Percentiles rank a stretch among this genome's conserved stretches.
Evolutionary conservation across 2,888 invertebrate species (phyloP).

Genomic region (Caenorhabditis uteleia): DNA sequence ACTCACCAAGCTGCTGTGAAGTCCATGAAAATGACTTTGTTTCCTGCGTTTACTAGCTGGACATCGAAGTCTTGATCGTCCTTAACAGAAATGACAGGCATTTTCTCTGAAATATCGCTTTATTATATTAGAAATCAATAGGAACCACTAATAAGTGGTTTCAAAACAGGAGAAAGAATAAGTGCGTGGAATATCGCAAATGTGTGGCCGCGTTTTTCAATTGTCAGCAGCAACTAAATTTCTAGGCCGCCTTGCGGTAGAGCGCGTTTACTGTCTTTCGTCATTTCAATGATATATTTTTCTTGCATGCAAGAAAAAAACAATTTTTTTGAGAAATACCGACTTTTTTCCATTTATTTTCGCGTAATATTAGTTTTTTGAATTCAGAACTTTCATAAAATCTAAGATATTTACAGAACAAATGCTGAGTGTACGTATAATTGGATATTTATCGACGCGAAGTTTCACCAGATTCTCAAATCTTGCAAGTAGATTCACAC

Average conservation of each 20-base stretch:
- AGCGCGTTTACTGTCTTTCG: neutral
- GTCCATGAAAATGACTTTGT: slow-evolving; percentile 63
- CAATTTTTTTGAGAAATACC: too few relatives aligned
- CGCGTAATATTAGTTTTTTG: too few relatives aligned
- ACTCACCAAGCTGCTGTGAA: slow-evolving; percentile 67
- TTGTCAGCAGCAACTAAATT: too few relatives aligned
- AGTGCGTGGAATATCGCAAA: neutral
- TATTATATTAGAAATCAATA: neutral
- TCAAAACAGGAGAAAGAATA: neutral
- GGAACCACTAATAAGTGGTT: neutral
- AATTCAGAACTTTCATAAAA: too few relatives aligned
- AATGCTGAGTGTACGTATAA: slow-evolving; percentile 17
- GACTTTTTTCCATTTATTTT: too few relatives aligned
- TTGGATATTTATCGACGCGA: slow-evolving; percentile 10
- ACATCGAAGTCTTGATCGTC: slow-evolving; percentile 54
- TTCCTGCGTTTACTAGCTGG: slow-evolving; percentile 50
- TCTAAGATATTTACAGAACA: too few relatives aligned
- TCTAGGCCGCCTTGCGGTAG: neutral
- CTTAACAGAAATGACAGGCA: slow-evolving; percentile 57
- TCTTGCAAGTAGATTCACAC: slow-evolving; percentile 29
- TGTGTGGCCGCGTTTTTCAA: too few relatives aligned
- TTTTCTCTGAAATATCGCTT: slow-evolving; percentile 4
- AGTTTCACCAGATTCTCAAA: slow-evolving; percentile 28
- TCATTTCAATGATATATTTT: too few relatives aligned
- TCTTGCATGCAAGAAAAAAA: too few relatives aligned